These are phyloP conservation scores for Thamnophis elegans DNA, from an alignment of 2,797 vertebrate species.

Conservation along the genomic window DNA sequence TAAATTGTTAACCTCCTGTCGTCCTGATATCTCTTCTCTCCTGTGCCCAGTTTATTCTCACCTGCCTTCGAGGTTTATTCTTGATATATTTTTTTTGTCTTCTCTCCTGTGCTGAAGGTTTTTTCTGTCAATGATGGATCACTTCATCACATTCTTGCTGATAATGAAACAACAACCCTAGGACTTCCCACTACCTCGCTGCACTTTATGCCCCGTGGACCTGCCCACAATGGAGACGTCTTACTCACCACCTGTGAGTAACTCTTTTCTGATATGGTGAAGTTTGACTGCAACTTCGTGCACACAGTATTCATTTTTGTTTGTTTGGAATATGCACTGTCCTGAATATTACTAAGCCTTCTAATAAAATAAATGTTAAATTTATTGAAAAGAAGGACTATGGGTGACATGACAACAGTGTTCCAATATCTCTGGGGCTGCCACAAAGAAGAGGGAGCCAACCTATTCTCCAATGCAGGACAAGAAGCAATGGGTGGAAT, in stretches of 20 bases:
- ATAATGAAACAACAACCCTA: background rate
- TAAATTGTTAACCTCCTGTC: background rate
- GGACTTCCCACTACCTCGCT: conserved; percentile 27
- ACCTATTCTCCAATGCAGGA: background rate
- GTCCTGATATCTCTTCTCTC: background rate
- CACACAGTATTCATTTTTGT: background rate
- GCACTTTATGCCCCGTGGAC: conserved; percentile 18
- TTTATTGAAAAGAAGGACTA: background rate
- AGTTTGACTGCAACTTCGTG: background rate
- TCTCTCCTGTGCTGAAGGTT: conserved; percentile 22
- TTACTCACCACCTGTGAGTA: conserved; percentile 23
- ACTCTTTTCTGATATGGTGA: background rate
- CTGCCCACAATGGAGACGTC: conserved; percentile 23
- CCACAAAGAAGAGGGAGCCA: background rate
- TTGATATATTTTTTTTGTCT: background rate
- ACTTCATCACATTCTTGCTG: conserved; percentile 33
- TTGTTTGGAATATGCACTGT: background rate
- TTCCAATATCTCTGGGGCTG: background rate
- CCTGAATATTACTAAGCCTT: background rate
- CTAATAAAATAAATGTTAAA: background rate
- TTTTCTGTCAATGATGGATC: conserved; percentile 20
- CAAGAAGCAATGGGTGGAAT: background rate
- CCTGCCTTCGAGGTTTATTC: background rate
- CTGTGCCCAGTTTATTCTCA: background rate
- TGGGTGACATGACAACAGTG: background rate